phyloP scores from a whole-genome alignment of 2,888 invertebrate species.

The Seira ritae region DNA sequence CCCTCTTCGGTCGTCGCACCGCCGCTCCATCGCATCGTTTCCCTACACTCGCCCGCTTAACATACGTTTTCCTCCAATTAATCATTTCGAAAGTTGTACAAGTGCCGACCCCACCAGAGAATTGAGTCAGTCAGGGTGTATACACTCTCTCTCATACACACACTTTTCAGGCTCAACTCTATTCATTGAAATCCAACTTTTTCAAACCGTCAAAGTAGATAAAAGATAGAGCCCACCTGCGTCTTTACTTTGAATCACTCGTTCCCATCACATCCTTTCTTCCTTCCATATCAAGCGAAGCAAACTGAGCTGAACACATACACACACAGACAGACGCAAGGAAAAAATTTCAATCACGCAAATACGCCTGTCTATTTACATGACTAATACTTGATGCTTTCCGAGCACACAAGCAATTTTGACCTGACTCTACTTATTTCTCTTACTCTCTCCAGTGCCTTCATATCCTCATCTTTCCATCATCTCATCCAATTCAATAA shows the following conservation, averaged over 20 bases:
- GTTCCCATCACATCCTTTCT: slow-evolving; percentile 18
- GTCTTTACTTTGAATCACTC: neutral
- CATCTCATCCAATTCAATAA: neutral
- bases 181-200: neutral
- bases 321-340: neutral
- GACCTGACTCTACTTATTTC: slow-evolving; percentile 23
- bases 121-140: too few relatives aligned
- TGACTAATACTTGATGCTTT: slow-evolving; percentile 37
- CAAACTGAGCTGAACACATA: neutral
- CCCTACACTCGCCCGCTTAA: neutral
- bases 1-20: too few relatives aligned
- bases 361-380: slow-evolving; percentile 51
- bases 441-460: neutral
- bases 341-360: slow-evolving; percentile 56
- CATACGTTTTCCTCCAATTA: slow-evolving; percentile 51
- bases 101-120: too few relatives aligned
- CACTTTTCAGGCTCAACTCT: too few relatives aligned
- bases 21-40: neutral
- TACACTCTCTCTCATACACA: too few relatives aligned
- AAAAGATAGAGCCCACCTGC: slow-evolving; percentile 54
- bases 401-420: too few relatives aligned
- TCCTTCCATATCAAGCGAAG: neutral
- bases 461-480: slow-evolving; percentile 5
- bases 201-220: slow-evolving; percentile 53
- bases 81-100: slow-evolving; percentile 40